A percentile compares a stretch with the other conserved stretches of the same genome.
Conservation (phyloP, 2,113 vertebrate species). For the Gorsachius goisagi region DNA sequence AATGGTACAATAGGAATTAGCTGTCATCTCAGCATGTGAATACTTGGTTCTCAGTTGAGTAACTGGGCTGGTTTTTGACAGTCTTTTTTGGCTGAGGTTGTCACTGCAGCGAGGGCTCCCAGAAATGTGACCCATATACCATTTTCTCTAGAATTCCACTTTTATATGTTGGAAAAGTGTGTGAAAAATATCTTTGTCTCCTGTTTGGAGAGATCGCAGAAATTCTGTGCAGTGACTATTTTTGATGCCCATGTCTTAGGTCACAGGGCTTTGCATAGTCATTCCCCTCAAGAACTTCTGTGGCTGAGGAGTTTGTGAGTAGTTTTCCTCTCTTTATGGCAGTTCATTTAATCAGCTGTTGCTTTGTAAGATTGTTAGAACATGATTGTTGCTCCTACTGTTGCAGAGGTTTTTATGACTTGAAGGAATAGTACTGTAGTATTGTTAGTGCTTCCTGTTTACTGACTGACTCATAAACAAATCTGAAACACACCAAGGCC, state of each 20-base stretch:
- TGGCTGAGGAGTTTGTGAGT: neutral
- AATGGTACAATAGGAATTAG: neutral
- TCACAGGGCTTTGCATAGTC: neutral
- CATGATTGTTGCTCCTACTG: neutral
- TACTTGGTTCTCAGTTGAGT: neutral
- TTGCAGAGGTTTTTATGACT: neutral
- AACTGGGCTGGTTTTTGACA: conserved; percentile 1
- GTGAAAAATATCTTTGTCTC: neutral
- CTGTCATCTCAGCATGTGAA: neutral
- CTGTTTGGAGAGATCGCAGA: neutral
- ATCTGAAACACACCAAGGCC: neutral
- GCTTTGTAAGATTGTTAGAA: neutral
- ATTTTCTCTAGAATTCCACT: conserved; percentile 6
- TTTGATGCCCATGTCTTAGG: neutral
- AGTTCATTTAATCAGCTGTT: neutral
- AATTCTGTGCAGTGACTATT: neutral
- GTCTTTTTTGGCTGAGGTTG: neutral
- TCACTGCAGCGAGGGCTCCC: neutral
- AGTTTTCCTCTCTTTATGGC: neutral
- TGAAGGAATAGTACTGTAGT: neutral
- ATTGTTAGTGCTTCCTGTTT: neutral
- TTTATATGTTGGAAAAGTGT: neutral
- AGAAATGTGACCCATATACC: neutral
- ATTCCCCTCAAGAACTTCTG: neutral
- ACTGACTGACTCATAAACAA: neutral